phyloP scores from a whole-genome alignment of 1,140 invertebrate species.

The Bilobella aurantiaca region DNA sequence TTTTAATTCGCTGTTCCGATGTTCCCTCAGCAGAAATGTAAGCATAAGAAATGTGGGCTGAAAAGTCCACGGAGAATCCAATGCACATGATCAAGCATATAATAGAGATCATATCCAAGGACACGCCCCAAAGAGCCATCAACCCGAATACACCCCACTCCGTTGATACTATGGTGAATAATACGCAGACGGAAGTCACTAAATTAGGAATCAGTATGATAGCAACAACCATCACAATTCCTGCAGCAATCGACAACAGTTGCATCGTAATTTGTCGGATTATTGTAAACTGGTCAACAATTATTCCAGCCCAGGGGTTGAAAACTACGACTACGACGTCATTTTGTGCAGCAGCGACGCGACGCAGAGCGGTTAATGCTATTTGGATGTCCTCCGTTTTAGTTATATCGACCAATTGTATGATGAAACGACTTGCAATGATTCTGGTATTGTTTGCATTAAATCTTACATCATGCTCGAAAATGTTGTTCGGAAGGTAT shows the following conservation, averaged over 20 bases:
- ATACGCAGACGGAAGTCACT: slow-evolving; percentile 83
- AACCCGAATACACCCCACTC: slow-evolving; percentile 89
- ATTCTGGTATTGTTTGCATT: slow-evolving; percentile 62
- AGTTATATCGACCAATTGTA: slow-evolving; percentile 77
- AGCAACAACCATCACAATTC: slow-evolving; percentile 91
- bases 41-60: slow-evolving; percentile 84
- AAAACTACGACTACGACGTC: slow-evolving; percentile 59
- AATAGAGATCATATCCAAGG: slow-evolving; percentile 93
- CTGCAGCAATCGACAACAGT: slow-evolving; percentile 77
- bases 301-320: slow-evolving; percentile 87
- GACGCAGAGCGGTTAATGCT: slow-evolving; percentile 67
- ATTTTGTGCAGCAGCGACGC: slow-evolving; percentile 64
- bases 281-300: slow-evolving; percentile 86
- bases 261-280: slow-evolving; percentile 84
- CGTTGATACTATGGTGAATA: slow-evolving; percentile 87
- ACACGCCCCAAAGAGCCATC: slow-evolving; percentile 89
- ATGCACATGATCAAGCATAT: slow-evolving; percentile 98
- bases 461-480: slow-evolving; percentile 69
- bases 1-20: slow-evolving; percentile 65
- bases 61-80: slow-evolving; percentile 94
- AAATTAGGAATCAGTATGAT: slow-evolving; percentile 92
- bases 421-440: slow-evolving; percentile 68
- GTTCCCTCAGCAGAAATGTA: slow-evolving; percentile 67
- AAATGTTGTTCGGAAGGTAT: slow-evolving; percentile 58
- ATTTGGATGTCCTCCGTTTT: slow-evolving; percentile 80